Evolutionary conservation across 1,140 invertebrate genomes (phyloP), one percentile per base, ranked within the genome.

Genomic region (Drosophila tropicalis): DNA sequence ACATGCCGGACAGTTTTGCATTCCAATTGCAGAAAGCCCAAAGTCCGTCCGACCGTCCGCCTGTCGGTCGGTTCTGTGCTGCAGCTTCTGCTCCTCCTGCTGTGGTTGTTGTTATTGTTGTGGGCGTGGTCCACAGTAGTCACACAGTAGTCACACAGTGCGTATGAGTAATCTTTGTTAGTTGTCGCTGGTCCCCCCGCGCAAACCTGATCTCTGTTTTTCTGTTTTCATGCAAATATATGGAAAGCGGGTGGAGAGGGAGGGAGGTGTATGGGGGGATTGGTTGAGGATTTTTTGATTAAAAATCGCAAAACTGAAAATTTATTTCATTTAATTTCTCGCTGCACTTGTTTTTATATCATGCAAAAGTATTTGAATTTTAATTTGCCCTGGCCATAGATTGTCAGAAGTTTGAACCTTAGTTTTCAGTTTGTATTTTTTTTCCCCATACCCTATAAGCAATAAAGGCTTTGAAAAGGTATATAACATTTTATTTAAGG

Each of bases 1-100:
- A 87, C 79, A 89, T 87, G 70, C 70, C 67, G 84, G 82, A 87
- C 83, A 85, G 83, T 83, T 86, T 87, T 82, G 82, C 67, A 85
- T 87, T 82, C 74, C 70, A 74, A 64, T 62, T 58, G 44, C 44
- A 51, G 44, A 51, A 17, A 51, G 17, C 19, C 55, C 55, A 79
- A 56, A 51, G 32, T 39, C 51, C 22, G 40, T 54, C 12, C 36
- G 10, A 0, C 10, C 36, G 9, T 3, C 36, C 36, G 10, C 13
- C 9, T 15, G 40, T 70, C 17, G 12, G 3, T 25, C 7, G 12
- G 5, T 44, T 17, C 0, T 47, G 1, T 15, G 25, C 1, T 5
- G 0, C 29, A 29, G 29, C 29, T 29, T 29, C 29, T 29, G 29
- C 36, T 47, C 5, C 3, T 55, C 5, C 5, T 22, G 6, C n/a